Base-by-base conservation (phyloP, 2,113 vertebrate species). In the Alaudala cheleensis region DNA sequence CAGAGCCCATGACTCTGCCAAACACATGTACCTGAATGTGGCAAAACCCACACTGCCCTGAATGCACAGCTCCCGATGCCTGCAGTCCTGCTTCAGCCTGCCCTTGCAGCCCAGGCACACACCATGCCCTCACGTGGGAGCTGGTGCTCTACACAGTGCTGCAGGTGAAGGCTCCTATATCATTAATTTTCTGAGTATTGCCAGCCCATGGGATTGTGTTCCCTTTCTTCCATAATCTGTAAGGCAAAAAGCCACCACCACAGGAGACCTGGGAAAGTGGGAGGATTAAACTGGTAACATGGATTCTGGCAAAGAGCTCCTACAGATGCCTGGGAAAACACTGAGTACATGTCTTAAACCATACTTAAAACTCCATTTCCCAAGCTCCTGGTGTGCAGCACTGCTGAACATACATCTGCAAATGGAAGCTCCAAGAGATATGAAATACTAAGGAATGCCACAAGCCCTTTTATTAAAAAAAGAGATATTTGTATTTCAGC, bases 31-130 rank as follows among this genome's bases (percentile, higher is more conserved):
- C 22, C n/a, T 37, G 22, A 29, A 40, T 13, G 33, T 10, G 8
- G 22, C n/a, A 39, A 70, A 45, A 22, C 10, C 24, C 37, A 11
- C 0, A 0, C 9, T 56, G 33, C 20, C 45, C 33, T 2, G 2
- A 45, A 42, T 42, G 8, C 56, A 33, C 53, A 87, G 72, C 19
- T 62, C 47, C 72, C 31, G n/a, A 6, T 1, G 2, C 53, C 42
- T 33, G 25, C 3, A 2, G 34, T 29, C 21, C 61, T 56, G 31
- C 72, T 34, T 44, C 49, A 76, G 47, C 40, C 44, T 21, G 50
- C 10, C 70, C 44, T 16, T 2, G 5, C 5, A 4, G 51, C 42
- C 21, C 37, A 39, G n/a, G 47, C 78, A 58, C 9, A 8, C 26
- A 12, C 10, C 31, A 5, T 4, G 9, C 18, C 70, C 84, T 44